Evolutionary conservation across 2,797 vertebrate genomes (phyloP), one percentile per base, ranked within the genome.

Genomic region (Chelmon rostratus): DNA sequence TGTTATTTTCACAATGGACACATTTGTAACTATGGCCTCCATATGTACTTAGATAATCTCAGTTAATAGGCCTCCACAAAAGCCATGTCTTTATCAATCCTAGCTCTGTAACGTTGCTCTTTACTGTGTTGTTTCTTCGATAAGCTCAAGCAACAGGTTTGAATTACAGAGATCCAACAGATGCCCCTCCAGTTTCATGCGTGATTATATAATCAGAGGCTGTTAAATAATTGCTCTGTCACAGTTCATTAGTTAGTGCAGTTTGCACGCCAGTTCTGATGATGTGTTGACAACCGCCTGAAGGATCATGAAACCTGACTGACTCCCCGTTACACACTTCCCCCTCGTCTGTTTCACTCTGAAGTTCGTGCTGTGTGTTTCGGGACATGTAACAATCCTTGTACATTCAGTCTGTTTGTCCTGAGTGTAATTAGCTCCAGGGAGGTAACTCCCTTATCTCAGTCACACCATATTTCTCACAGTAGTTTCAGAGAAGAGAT

Each of bases 21-120:
- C 67, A 44, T n/a, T 13, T 77, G 50, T 64, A 49, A 71, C 58
- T 8, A 2, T 83, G 61, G 64, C 77, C 62, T 69, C 78, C 18
- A 31, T 35, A 62, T 35, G 47, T 66, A 54, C 65, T 69, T 47
- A 58, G 38, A 37, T 78, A 38, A 78, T 67, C 66, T 63, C 42
- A 46, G 21, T 54, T 59, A 73, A 73, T n/a, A 59, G 46, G 47
- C 19, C 31, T 19, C 19, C 9, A 50, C 54, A 54, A 76, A 74
- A 44, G 33, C 38, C 6, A 6, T 35, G 66, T 75, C 42, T 40
- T 49, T 64, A 40, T 54, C 73, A 66, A 21, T 52, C 64, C 28
- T 23, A 74, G 49, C 12, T 19, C 53, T 67, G 44, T 65, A 40
- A 25, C 47, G 37, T 50, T 53, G 16, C 38, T 40, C 52, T 58